Evolutionary conservation across 1,140 invertebrate genomes (phyloP).

Genomic region (Drosophila rufa): DNA sequence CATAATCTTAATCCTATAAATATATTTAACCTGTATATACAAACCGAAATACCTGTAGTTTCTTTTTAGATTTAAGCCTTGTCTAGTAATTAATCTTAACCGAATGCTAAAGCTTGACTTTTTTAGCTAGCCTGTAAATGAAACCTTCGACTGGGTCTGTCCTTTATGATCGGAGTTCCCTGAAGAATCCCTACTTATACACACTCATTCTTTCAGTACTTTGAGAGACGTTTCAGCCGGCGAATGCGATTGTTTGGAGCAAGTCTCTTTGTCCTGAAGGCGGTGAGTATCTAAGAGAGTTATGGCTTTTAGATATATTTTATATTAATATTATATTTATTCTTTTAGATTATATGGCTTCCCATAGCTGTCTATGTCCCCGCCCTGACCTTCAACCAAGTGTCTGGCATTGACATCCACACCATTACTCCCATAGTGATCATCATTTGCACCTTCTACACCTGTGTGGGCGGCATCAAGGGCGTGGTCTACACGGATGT

Average conservation of each 20-base stretch:
- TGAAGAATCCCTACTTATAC: constrained; percentile 52
- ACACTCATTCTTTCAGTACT: constrained; percentile 88
- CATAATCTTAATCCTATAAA: constrained; percentile 20
- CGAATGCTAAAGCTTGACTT: constrained; percentile 14
- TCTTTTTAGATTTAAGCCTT: constrained; percentile 20
- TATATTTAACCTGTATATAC: neutral
- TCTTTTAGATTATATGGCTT: constrained; percentile 86
- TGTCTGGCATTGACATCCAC: constrained; percentile 93
- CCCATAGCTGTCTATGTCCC: constrained; percentile 94
- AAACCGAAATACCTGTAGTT: constrained; percentile 15
- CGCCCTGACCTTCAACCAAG: constrained; percentile 92
- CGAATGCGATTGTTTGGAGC: constrained; percentile 91
- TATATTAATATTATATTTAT: neutral
- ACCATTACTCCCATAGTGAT: constrained; percentile 93
- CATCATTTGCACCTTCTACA: constrained; percentile 96
- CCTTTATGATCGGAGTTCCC: constrained; percentile 1
- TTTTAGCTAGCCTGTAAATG: constrained; percentile 12
- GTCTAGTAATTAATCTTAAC: constrained; percentile 3
- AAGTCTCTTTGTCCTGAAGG: constrained; percentile 89
- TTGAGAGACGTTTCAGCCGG: constrained; percentile 91
- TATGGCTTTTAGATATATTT: neutral
- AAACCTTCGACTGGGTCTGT: constrained; percentile 21
- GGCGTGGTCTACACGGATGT: constrained; percentile 97
- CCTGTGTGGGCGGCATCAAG: constrained; percentile 95
- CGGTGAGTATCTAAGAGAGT: constrained; percentile 86